Conservation (phyloP, 2,113 vertebrate species). For the Megalops atlanticus region DNA sequence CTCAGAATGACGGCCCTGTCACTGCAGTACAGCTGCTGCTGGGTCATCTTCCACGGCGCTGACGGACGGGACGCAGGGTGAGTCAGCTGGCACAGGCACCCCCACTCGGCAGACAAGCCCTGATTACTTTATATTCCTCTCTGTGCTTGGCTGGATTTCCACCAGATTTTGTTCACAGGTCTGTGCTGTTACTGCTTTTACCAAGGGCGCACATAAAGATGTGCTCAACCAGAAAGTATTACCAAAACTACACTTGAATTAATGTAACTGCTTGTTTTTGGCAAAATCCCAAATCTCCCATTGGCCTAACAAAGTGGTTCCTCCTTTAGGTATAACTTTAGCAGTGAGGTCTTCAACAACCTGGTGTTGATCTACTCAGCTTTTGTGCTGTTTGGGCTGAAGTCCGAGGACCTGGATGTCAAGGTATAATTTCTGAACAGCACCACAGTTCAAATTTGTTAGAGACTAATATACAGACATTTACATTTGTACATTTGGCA, state of each 20-base stretch:
- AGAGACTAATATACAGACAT: too few species aligned
- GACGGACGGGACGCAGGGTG: conserved; percentile 70
- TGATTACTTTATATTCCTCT: too few species aligned
- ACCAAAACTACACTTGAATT: too few species aligned
- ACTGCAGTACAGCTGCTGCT: conserved; percentile 86
- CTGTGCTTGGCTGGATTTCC: too few species aligned
- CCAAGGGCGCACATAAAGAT: too few species aligned
- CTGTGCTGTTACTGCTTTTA: too few species aligned
- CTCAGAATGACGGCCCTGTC: conserved; percentile 81
- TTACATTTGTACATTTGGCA: too few species aligned
- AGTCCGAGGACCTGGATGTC: conserved; percentile 81
- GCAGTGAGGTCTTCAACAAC: conserved; percentile 74
- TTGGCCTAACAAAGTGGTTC: too few species aligned
- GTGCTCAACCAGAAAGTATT: too few species aligned
- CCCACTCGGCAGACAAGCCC: not conserved
- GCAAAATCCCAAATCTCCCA: too few species aligned
- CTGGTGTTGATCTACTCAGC: conserved; percentile 81
- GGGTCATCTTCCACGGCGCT: conserved; percentile 81
- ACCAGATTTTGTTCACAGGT: too few species aligned
- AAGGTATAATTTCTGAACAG: conserved; percentile 72
- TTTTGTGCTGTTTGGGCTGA: conserved; percentile 75
- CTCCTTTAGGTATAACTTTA: conserved; percentile 69
- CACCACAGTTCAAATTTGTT: not conserved
- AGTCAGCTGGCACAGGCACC: conserved; percentile 35
- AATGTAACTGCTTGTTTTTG: too few species aligned